Evolutionary conservation across 2,888 invertebrate species (phyloP), one percentile per base, ranked within the genome.

Genomic region (Resseliella maxima): DNA sequence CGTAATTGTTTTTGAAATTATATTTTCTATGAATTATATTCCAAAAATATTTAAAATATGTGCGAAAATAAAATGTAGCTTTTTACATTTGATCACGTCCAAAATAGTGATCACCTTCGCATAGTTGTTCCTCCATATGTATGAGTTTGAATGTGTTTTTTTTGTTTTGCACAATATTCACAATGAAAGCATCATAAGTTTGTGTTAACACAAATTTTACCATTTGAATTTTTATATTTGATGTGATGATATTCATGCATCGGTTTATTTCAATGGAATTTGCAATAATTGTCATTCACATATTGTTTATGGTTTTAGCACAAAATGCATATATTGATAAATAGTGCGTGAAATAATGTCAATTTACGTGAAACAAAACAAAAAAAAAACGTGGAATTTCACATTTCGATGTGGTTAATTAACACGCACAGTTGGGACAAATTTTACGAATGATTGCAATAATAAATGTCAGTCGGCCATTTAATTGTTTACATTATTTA

Each of bases 121-220:
- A 59, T 59, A 8, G 59, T 2, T 72, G 0, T 12, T 35, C 3
- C 35, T 72, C 18, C 3, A 31, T 72, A 31, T 12, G 3, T 8
- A 8, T 31, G 72, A 1, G 27, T 72, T 15, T 72, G 72, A 31
- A 15, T 72, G 72, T 31, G 59, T 59, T 2, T 27, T 8, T 59
- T 59, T n/a, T n/a, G n/a, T n/a, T n/a, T n/a, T 59, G 59, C 72
- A 72, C 72, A 31, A 15, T 35, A 31, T n/a, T n/a, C 72, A 12
- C 72, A 72, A 31, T 72, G n/a, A 72, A 72, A 72, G 72, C 72
- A 72, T 72, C 72, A 72, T 72, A 72, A 31, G 31, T 72, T 72
- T 3, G 31, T 72, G 31, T 31, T 8, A 72, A 72, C 59, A 59
- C 59, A n/a, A n/a, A 24, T 59, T 59, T 59, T 59, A 59, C 24